These are phyloP conservation scores for Pandemis corylana DNA, from an alignment of 2,888 invertebrate species.

Conservation along the genomic window DNA sequence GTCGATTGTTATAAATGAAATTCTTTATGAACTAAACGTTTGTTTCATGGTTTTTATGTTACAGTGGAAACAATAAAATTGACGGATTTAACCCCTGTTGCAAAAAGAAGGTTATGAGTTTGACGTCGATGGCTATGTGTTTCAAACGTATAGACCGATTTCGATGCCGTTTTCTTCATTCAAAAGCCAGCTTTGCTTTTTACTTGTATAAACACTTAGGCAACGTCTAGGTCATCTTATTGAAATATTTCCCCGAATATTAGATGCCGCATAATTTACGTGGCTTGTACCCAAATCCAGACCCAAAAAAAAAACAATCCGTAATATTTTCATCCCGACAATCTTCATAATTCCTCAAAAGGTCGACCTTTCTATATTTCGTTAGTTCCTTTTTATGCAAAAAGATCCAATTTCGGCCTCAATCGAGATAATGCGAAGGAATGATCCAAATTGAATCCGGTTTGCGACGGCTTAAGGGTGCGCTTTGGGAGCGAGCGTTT, in stretches of 20 bases:
- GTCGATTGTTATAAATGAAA: background rate
- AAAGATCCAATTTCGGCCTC: constrained; percentile 77
- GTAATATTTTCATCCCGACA: constrained; percentile 39
- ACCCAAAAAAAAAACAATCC: constrained; percentile 11
- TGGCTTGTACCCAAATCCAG: background rate
- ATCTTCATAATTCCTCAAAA: constrained; percentile 61
- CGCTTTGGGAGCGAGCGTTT: too few relatives aligned
- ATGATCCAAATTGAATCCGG: constrained; percentile 82
- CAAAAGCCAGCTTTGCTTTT: too few relatives aligned
- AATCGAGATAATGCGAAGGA: constrained; percentile 81
- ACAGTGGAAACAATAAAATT: too few relatives aligned
- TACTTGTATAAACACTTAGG: too few relatives aligned
- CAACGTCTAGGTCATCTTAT: too few relatives aligned
- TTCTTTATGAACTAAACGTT: background rate
- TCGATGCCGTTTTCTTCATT: too few relatives aligned
- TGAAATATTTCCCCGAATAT: too few relatives aligned
- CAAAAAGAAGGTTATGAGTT: too few relatives aligned
- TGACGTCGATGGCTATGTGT: too few relatives aligned
- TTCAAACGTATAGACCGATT: too few relatives aligned
- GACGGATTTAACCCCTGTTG: too few relatives aligned
- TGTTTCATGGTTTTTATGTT: too few relatives aligned
- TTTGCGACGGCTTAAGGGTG: constrained; percentile 48
- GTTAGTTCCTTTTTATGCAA: constrained; percentile 81
- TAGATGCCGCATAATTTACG: background rate
- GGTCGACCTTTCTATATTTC: constrained; percentile 65